phyloP scores from a whole-genome alignment of 2,888 invertebrate species.

The Eubasilissa splendida region DNA sequence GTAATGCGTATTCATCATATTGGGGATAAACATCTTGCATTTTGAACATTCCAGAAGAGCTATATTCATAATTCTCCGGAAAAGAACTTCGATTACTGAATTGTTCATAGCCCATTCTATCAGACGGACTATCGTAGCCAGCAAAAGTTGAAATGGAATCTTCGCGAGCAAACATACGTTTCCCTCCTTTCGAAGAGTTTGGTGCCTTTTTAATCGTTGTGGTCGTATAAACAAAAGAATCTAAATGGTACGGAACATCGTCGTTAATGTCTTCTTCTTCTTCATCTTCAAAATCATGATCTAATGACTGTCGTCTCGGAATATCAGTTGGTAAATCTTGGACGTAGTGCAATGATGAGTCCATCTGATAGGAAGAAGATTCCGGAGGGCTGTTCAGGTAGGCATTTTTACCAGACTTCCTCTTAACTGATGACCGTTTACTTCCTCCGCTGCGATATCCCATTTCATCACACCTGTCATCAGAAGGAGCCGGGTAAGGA shows the following conservation, averaged over 20 bases:
- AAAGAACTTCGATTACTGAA: slow-evolving; percentile 67
- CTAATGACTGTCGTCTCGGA: slow-evolving; percentile 63
- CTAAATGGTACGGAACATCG: slow-evolving; percentile 52
- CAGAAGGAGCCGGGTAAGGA: slow-evolving; percentile 67
- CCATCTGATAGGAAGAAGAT: slow-evolving; percentile 48
- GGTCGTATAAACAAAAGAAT: slow-evolving; percentile 68
- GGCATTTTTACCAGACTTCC: slow-evolving; percentile 62
- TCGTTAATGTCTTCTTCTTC: slow-evolving; percentile 42
- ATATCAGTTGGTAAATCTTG: slow-evolving; percentile 65
- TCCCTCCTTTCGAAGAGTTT: slow-evolving; percentile 67
- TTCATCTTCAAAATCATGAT: slow-evolving; percentile 68
- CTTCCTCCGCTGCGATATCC: slow-evolving; percentile 71
- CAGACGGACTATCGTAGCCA: slow-evolving; percentile 67
- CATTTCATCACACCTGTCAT: slow-evolving; percentile 64
- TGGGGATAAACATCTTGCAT: slow-evolving; percentile 71
- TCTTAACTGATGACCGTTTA: slow-evolving; percentile 71
- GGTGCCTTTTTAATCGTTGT: slow-evolving; percentile 72
- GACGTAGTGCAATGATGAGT: slow-evolving; percentile 48
- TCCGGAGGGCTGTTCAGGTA: slow-evolving; percentile 45
- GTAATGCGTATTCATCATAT: slow-evolving; percentile 63
- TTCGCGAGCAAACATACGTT: slow-evolving; percentile 68
- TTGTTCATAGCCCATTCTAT: slow-evolving; percentile 69
- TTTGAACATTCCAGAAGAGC: slow-evolving; percentile 66
- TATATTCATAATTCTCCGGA: slow-evolving; percentile 67
- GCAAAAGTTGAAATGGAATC: slow-evolving; percentile 68